A percentile compares a stretch with the other conserved stretches of the same genome.
These are phyloP conservation scores for Anthophora plumipes DNA, from an alignment of 2,888 invertebrate genomes.

Conservation along the genomic window DNA sequence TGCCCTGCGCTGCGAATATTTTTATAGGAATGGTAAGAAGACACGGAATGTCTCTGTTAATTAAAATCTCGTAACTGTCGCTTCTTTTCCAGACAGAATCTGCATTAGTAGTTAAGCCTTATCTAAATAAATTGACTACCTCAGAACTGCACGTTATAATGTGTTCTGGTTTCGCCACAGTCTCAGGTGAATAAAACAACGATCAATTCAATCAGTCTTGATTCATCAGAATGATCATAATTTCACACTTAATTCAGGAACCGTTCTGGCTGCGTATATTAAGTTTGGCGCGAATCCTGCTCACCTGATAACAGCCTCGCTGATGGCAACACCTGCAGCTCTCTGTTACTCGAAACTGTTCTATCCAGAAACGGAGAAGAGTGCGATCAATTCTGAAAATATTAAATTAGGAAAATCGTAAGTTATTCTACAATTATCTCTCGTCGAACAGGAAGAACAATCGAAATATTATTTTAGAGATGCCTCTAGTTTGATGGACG, in stretches of 20 bases:
- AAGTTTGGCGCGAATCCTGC: conserved; percentile 94
- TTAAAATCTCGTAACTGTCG: background rate
- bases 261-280: conserved; percentile 96
- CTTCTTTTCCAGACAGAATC: conserved; percentile 91
- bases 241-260: conserved; percentile 86
- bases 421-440: conserved; percentile 56
- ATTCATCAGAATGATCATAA: conserved; percentile 62
- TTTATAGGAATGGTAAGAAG: conserved; percentile 94
- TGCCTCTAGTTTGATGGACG: conserved; percentile 94
- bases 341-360: conserved; percentile 95
- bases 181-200: conserved; percentile 89
- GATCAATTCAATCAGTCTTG: background rate
- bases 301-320: conserved; percentile 95
- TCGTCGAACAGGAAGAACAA: background rate
- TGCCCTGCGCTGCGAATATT: conserved; percentile 96
- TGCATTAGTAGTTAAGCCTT: conserved; percentile 94
- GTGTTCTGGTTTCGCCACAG: conserved; percentile 97
- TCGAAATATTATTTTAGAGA: conserved; percentile 85
- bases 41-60: background rate
- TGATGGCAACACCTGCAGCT: conserved; percentile 98
- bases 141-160: conserved; percentile 97
- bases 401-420: conserved; percentile 90
- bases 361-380: conserved; percentile 95
- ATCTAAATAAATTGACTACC: conserved; percentile 92
- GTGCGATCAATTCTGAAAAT: conserved; percentile 91